A percentile compares a stretch with the other conserved stretches of the same genome.
Conservation (phyloP, 2,888 invertebrate genomes). For the Zaprionus bogoriensis region DNA sequence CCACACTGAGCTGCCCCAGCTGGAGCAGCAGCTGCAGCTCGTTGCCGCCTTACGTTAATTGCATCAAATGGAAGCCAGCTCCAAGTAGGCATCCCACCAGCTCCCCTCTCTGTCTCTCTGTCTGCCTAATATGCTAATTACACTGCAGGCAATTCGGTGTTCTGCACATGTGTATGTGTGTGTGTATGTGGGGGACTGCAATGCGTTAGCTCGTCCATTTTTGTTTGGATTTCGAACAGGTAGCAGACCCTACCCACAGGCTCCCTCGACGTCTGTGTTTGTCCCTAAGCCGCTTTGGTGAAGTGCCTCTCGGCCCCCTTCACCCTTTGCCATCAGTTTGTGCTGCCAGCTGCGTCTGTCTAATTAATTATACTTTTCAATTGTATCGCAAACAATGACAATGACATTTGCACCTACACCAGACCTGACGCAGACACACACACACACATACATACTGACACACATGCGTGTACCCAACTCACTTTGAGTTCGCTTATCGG, state of each 20-base stretch:
- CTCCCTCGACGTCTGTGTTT: conserved; percentile 12
- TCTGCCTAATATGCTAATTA: conserved; percentile 73
- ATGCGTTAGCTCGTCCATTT: conserved; percentile 64
- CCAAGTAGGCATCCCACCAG: conserved; percentile 24
- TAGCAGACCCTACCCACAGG: too few species aligned
- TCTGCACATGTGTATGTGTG: conserved; percentile 3
- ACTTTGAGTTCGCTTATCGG: conserved; percentile 50
- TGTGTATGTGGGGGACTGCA: conserved; percentile 52
- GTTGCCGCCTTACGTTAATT: conserved; percentile 68
- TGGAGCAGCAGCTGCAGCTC: conserved; percentile 21
- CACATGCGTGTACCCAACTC: conserved; percentile 35
- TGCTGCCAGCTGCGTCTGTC: conserved; percentile 40
- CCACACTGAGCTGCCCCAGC: conserved; percentile 7
- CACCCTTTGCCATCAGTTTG: neutral
- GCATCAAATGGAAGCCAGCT: conserved; percentile 60
- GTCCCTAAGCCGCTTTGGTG: conserved; percentile 42
- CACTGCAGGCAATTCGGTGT: conserved; percentile 56
- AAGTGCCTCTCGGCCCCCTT: conserved; percentile 11
- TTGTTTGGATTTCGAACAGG: conserved; percentile 52
- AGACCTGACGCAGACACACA: neutral
- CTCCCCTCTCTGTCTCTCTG: conserved; percentile 6
- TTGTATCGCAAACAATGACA: conserved; percentile 71
- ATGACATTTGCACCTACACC: conserved; percentile 52
- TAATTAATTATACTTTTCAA: conserved; percentile 76
- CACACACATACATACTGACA: neutral